Base-by-base conservation (phyloP, 2,888 invertebrate species). In the Sclerodermus sp. region DNA sequence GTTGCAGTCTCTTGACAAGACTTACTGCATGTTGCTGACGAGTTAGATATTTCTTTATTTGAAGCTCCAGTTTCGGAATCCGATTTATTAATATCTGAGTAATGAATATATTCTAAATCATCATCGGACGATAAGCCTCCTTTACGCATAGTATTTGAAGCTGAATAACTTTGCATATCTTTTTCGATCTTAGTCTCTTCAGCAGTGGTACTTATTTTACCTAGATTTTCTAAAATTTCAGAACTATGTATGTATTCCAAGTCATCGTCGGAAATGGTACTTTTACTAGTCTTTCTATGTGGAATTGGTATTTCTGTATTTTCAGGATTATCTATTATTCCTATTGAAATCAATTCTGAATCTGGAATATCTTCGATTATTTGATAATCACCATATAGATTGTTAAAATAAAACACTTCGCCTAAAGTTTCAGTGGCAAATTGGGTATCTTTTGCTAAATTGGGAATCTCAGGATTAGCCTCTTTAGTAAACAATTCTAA, bases 211-310 rank as follows among this genome's bases (percentile, higher is more conserved):
- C 10, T 36, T 16, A 17, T 5, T 16, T 14, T n/a, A 12, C 14
- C 15, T 5, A 14, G 4, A 39, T 14, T 14, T 3, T 54, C 54
- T 10, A 46, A 57, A 3, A 63, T 50, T 5, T 74, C 73, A 1
- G 72, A 70, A 29, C 68, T 65, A 31, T 66, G 57, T 2, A 76
- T 60, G 40, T 76, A 75, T 15, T 73, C 76, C 16, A 77, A 34
- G 41, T 77, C 76, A 6, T 77, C 77, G 40, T 77, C 76, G 1
- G 74, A 75, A 29, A 62, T 67, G 1, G 64, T 60, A 37, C 64
- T 68, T 23, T 67, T 70, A 14, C 67, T 69, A 10, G 50, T 65
- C 36, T 68, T 70, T 3, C 58, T 37, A 23, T 50, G 0, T 59
- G 55, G 23, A 5, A 23, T 23, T 8, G 8, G 23, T 8, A 23